Percentiles rank a stretch among this genome's conserved stretches.
These are phyloP conservation scores for Pseudococcus longispinus DNA, from an alignment of 2,888 invertebrate species.

Conservation along the genomic window DNA sequence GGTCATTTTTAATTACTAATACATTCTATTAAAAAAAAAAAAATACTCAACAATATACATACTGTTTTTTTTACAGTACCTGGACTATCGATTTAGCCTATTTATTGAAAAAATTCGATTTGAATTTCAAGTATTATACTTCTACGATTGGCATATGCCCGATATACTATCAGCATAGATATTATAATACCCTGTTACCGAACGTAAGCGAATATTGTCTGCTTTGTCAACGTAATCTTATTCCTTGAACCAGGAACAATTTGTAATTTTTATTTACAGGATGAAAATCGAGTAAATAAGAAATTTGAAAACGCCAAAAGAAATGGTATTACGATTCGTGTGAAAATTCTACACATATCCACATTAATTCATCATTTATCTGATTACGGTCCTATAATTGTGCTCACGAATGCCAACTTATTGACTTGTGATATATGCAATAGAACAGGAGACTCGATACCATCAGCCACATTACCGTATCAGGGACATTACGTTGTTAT, in stretches of 20 bases:
- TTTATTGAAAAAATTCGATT: constrained; percentile 41
- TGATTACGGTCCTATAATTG: constrained; percentile 47
- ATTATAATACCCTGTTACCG: constrained; percentile 40
- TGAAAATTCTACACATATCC: constrained; percentile 22
- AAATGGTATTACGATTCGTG: constrained; percentile 35
- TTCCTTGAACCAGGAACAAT: background rate
- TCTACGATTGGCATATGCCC: constrained; percentile 51
- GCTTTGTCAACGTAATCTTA: background rate
- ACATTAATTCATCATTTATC: constrained; percentile 48
- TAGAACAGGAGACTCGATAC: background rate
- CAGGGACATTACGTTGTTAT: constrained; percentile 54
- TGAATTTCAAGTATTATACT: constrained; percentile 50
- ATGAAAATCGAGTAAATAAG: constrained; percentile 43
- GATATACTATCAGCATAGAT: constrained; percentile 51
- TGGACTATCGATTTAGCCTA: constrained; percentile 56
- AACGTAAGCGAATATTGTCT: constrained; percentile 25
- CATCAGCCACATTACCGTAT: background rate
- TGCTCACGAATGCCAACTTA: constrained; percentile 49
- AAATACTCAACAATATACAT: background rate
- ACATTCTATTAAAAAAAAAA: background rate
- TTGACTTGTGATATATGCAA: constrained; percentile 48
- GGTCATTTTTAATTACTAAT: background rate
- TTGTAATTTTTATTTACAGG: constrained; percentile 9
- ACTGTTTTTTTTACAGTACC: background rate
- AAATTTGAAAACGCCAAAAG: constrained; percentile 49